Evolutionary conservation across 2,113 vertebrate genomes (phyloP).

Genomic region (Hippocampus mohnikei): DNA sequence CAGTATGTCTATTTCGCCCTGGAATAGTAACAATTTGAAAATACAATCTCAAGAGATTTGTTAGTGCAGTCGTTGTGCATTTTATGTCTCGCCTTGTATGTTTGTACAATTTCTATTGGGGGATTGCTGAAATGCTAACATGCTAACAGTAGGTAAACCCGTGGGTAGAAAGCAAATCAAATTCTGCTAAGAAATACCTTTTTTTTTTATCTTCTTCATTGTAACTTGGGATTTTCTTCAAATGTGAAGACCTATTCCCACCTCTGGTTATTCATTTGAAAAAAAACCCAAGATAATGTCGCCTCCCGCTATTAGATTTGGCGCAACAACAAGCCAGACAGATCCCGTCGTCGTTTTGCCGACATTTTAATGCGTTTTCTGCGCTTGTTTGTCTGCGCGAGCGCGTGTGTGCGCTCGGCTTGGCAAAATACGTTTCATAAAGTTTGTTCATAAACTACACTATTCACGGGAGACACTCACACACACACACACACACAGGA

Average conservation of each 20-base stretch:
- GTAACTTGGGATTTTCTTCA: too few species aligned
- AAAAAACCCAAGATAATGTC: too few species aligned
- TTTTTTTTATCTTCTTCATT: too few species aligned
- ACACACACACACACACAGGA: constrained; percentile 11
- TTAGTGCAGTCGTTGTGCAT: not conserved
- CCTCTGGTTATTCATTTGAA: too few species aligned
- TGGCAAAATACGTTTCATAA: constrained; percentile 53
- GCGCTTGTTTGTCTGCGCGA: not conserved
- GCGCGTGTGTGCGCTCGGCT: not conserved
- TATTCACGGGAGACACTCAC: constrained; percentile 40
- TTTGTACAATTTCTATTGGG: not conserved
- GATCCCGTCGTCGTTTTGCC: not conserved
- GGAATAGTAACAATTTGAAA: too few species aligned
- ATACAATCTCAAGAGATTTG: too few species aligned
- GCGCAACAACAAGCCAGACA: not conserved
- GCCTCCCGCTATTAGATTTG: not conserved
- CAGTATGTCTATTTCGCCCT: not conserved
- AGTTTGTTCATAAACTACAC: constrained; percentile 46
- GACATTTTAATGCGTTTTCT: not conserved
- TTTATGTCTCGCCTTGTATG: too few species aligned
- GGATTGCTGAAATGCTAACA: not conserved
- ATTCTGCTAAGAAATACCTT: too few species aligned
- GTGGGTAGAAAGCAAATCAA: too few species aligned
- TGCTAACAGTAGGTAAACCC: not conserved
- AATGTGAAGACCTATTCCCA: too few species aligned